Conservation (phyloP, 1,140 invertebrate genomes). For the roundworm (Caenorhabditis elegans) region WBcel235 BX284604.4:6995001-6995500, state of each 20-base stretch:
- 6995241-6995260: slow-evolving; percentile 13
- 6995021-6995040: too few relatives aligned
- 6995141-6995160: background rate
- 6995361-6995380: slow-evolving; percentile 18
- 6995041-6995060: too few relatives aligned
- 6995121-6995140: too few relatives aligned
- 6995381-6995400: background rate
- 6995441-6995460: slow-evolving; percentile 14
- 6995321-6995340: slow-evolving; percentile 23
- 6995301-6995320: slow-evolving; percentile 8
- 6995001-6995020: too few relatives aligned
- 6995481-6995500: background rate
- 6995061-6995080: too few relatives aligned
- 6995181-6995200: background rate
- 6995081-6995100: too few relatives aligned
- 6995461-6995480: background rate
- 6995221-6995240: too few relatives aligned
- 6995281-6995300: background rate
- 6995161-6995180: slow-evolving; percentile 22
- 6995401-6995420: slow-evolving; percentile 15
- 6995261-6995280: background rate
- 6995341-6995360: slow-evolving; percentile 32
- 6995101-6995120: too few relatives aligned
- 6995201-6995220: background rate
- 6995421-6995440: background rate